Evolutionary conservation across 2,113 vertebrate species (phyloP).

Genomic region (Leuciscus idus): DNA sequence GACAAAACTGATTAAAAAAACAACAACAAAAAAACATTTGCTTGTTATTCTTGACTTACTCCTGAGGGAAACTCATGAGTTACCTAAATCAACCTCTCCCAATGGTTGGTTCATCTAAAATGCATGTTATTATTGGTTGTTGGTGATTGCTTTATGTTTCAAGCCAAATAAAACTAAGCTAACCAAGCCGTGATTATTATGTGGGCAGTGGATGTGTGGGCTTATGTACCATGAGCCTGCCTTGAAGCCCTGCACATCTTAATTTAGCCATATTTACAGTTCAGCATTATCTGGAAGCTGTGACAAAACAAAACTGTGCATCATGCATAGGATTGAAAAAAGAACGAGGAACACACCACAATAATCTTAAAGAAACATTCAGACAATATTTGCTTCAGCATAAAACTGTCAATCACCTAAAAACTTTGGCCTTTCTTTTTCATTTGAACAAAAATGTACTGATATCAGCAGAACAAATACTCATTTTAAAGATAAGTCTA

Average conservation of each 20-base stretch:
- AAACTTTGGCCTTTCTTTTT: background rate
- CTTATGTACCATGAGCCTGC: background rate
- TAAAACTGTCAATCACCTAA: background rate
- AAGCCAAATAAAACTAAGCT: background rate
- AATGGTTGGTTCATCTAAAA: background rate
- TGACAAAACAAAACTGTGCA: background rate
- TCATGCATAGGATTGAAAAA: background rate
- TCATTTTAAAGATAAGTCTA: background rate
- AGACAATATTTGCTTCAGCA: background rate
- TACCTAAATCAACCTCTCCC: background rate
- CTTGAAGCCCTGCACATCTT: background rate
- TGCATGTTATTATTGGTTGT: background rate
- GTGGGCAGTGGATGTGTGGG: constrained; percentile 5
- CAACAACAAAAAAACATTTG: background rate
- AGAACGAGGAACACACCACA: constrained; percentile 4
- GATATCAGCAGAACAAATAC: background rate
- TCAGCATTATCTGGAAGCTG: background rate
- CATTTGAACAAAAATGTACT: background rate
- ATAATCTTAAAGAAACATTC: constrained; percentile 3
- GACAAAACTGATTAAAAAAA: background rate
- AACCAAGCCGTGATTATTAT: background rate
- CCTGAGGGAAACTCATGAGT: background rate
- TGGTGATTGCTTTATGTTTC: background rate
- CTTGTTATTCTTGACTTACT: background rate
- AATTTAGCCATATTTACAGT: constrained; percentile 5